Evolutionary conservation across 2,888 invertebrate species (phyloP).

Genomic region (Acronicta leporina): DNA sequence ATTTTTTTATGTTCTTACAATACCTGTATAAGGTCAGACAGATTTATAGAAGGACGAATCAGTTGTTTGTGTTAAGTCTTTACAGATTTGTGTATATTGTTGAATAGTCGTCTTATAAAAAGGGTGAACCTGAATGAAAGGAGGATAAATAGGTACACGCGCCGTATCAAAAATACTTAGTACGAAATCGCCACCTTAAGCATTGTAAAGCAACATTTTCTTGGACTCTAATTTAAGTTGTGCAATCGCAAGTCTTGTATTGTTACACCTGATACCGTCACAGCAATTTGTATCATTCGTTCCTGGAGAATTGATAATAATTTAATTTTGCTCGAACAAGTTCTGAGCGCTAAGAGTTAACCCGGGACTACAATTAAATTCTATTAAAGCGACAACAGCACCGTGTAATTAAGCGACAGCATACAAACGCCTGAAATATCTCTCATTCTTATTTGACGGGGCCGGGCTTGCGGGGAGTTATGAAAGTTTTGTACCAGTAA

Average conservation of each 20-base stretch:
- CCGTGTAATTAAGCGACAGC: slow-evolving; percentile 82
- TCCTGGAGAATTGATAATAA: slow-evolving; percentile 33
- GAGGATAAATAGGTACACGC: neutral
- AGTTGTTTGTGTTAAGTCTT: slow-evolving; percentile 1
- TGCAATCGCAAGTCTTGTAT: slow-evolving; percentile 10
- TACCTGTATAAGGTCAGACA: slow-evolving; percentile 23
- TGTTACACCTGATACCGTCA: slow-evolving; percentile 17
- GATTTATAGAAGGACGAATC: slow-evolving; percentile 12
- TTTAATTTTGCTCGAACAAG: slow-evolving; percentile 59
- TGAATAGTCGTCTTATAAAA: neutral
- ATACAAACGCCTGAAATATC: slow-evolving; percentile 80
- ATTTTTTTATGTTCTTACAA: slow-evolving; percentile 36
- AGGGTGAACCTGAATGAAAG: neutral
- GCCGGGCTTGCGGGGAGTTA: slow-evolving; percentile 66
- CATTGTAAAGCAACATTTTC: slow-evolving; percentile 17
- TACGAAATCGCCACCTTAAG: too few relatives aligned
- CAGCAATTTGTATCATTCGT: slow-evolving; percentile 16
- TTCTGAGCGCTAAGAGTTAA: slow-evolving; percentile 61
- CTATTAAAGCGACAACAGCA: slow-evolving; percentile 81
- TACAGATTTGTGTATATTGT: slow-evolving; percentile 3
- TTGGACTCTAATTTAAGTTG: slow-evolving; percentile 5
- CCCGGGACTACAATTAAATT: slow-evolving; percentile 80
- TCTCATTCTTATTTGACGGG: slow-evolving; percentile 81
- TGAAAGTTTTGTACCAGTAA: slow-evolving; percentile 83
- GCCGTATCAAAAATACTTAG: neutral